Base-by-base conservation (phyloP, 2,113 vertebrate species). In the Aegithalos caudatus region DNA sequence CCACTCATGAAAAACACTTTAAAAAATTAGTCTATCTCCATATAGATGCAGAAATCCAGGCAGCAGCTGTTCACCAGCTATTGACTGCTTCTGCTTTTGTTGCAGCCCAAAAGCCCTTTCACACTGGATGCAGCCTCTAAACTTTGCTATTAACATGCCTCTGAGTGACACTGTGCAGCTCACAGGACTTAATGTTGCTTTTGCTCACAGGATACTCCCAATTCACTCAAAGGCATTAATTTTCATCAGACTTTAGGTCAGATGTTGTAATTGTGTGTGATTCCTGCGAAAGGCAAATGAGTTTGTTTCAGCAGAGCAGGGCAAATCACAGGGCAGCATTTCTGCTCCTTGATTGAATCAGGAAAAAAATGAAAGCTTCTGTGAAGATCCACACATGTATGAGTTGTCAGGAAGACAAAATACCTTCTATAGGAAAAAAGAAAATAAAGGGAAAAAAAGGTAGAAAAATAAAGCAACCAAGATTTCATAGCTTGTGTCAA, bases 211-310 rank as follows among this genome's bases (percentile, higher is more conserved):
- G 37, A 72, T 86, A 40, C 38, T 82, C 50, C 80, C 1, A 37
- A 1, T 69, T 90, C 69, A 47, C 40, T 69, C 76, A 69, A 90
- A 86, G 57, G 56, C 25, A 44, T 37, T 61, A 2, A 79, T 88
- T 94, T 86, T 83, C 69, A 67, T 70, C 76, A 90, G 80, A 48
- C 45, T 61, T 72, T 15, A 44, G 28, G 80, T 72, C 42, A 80
- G 58, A 8, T 37, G 23, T 3, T 70, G 53, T 35, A 76, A 60
- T 45, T 0, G 0, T 0, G 0, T 21, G 33, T 7, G 10, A 65
- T 66, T 33, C 9, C 25, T 69, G 53, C 35, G 0, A 0, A 40
- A 44, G n/a, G n/a, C 22, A 48, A 65, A 61, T 1, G 3, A 12
- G 11, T 77, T 83, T 76, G 35, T 67, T 86, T 62, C 81, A 82